Conservation (phyloP, 2,888 invertebrate genomes). For the Caenorhabditis japonica region DNA sequence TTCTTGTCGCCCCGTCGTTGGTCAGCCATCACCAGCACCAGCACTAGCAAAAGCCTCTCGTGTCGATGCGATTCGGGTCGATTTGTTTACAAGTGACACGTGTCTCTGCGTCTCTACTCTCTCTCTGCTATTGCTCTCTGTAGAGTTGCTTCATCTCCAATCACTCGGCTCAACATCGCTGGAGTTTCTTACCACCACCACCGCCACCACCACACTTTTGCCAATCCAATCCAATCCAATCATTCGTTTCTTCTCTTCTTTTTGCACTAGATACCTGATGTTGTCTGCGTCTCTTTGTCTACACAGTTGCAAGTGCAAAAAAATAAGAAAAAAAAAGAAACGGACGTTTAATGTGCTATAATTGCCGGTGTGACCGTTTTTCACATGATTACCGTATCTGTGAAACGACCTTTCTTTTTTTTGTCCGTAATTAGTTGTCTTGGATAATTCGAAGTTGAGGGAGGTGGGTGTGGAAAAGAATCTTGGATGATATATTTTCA, state of each 20-base stretch:
- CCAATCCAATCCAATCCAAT: too few relatives aligned
- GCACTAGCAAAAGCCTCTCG: constrained; percentile 20
- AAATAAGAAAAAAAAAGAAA: too few relatives aligned
- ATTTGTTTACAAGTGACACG: constrained; percentile 45
- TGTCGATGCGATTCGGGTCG: too few relatives aligned
- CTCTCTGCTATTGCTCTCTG: constrained; percentile 7
- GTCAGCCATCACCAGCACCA: constrained; percentile 15
- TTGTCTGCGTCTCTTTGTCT: constrained; percentile 13
- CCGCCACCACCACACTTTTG: too few relatives aligned
- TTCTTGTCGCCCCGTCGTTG: too few relatives aligned
- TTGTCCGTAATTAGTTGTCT: constrained; percentile 18
- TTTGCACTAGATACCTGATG: too few relatives aligned
- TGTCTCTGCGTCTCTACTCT: constrained; percentile 24
- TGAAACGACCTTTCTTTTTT: constrained; percentile 29
- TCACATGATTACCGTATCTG: constrained; percentile 32
- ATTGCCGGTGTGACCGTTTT: constrained; percentile 38
- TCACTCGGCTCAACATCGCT: too few relatives aligned
- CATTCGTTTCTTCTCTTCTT: too few relatives aligned
- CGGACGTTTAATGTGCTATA: constrained; percentile 49
- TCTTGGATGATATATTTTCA: too few relatives aligned
- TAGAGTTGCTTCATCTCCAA: constrained; percentile 22
- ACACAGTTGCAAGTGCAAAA: constrained; percentile 26
- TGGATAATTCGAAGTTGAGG: constrained; percentile 32
- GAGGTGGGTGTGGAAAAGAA: too few relatives aligned
- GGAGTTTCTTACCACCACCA: too few relatives aligned